Evolutionary conservation across 2,797 vertebrate genomes (phyloP).

Genomic region (Onychomys arenicola): DNA sequence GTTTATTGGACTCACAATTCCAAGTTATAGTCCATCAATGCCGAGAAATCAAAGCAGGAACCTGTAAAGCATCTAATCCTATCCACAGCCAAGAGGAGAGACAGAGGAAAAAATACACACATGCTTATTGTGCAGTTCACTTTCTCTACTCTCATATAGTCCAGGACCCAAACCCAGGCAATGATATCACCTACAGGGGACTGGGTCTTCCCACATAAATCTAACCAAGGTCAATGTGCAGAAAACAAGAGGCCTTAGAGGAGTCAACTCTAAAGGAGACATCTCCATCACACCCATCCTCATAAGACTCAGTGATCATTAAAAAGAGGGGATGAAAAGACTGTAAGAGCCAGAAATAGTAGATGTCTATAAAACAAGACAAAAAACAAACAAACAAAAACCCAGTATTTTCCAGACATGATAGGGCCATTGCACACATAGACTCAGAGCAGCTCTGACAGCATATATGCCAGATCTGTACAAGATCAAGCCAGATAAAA

Average conservation of each 20-base stretch:
- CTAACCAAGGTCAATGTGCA: neutral
- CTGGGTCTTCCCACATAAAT: neutral
- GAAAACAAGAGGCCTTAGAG: neutral
- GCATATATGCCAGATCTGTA: too few relatives aligned
- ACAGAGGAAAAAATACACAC: neutral
- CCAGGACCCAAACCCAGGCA: neutral
- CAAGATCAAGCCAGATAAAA: neutral
- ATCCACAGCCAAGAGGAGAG: neutral
- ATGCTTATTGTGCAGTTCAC: neutral
- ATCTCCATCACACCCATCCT: neutral
- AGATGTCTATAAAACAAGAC: neutral
- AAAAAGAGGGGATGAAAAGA: neutral
- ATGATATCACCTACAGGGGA: neutral
- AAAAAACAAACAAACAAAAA: neutral
- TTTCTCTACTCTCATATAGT: neutral
- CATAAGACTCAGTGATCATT: neutral
- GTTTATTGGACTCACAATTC: neutral
- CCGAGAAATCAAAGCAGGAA: neutral
- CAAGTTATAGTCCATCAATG: neutral
- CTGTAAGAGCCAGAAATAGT: neutral
- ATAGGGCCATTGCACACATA: neutral
- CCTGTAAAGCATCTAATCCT: neutral
- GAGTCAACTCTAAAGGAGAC: neutral
- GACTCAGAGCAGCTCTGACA: neutral
- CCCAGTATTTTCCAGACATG: neutral